phyloP scores from a whole-genome alignment of 2,888 invertebrate species.

The Herminia tarsipennalis region DNA sequence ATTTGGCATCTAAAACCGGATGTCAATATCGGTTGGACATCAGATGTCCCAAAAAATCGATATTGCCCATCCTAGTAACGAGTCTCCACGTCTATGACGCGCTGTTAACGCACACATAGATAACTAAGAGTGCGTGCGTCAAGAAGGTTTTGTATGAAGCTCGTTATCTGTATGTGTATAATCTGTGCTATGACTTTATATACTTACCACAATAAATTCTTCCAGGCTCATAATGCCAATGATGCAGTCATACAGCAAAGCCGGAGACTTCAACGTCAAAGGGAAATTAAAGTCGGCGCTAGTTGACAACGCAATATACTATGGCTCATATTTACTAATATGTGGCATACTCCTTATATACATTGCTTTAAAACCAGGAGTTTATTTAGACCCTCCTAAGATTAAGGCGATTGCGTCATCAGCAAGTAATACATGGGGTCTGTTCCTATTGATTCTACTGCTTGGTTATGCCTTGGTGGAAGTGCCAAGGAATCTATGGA shows the following conservation, averaged over 20 bases:
- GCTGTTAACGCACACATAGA: too few species aligned
- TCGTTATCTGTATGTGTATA: too few species aligned
- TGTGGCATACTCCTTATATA: slow-evolving; percentile 98
- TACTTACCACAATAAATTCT: slow-evolving; percentile 30
- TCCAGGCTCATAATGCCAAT: slow-evolving; percentile 97
- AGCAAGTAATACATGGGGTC: slow-evolving; percentile 99
- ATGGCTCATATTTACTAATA: slow-evolving; percentile 97
- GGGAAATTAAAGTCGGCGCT: slow-evolving; percentile 98
- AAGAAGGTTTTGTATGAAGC: too few species aligned
- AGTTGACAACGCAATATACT: slow-evolving; percentile 99
- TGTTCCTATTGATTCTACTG: slow-evolving; percentile 96
- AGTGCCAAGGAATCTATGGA: slow-evolving; percentile 96
- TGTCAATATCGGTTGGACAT: too few species aligned
- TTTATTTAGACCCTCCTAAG: slow-evolving; percentile 95
- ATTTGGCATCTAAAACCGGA: too few species aligned
- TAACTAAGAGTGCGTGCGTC: too few species aligned
- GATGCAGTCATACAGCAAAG: slow-evolving; percentile 99
- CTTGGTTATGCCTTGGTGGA: slow-evolving; percentile 98
- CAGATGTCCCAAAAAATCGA: too few species aligned
- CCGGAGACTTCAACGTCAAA: slow-evolving; percentile 98
- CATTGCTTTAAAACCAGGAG: slow-evolving; percentile 95
- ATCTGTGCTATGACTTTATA: too few species aligned
- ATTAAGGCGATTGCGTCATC: slow-evolving; percentile 98
- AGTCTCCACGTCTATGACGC: too few species aligned
- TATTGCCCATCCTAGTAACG: too few species aligned